phyloP scores from a whole-genome alignment of 2,888 invertebrate genomes.

The Oscheius sp. region DNA sequence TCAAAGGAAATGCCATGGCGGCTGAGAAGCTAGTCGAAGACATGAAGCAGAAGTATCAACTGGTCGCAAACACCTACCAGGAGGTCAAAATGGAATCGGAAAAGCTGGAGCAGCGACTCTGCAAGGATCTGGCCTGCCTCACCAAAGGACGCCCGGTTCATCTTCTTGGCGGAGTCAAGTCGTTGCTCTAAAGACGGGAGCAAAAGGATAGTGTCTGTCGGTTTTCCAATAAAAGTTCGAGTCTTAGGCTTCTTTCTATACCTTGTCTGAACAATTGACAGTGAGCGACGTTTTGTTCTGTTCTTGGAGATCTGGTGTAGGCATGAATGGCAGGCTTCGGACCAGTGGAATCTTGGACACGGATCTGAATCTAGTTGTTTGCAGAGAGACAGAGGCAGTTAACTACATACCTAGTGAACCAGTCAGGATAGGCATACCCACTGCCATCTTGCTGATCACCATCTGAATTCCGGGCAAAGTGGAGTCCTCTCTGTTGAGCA shows the following conservation, averaged over 20 bases:
- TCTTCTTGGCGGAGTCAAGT: constrained; percentile 8
- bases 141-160: constrained; percentile 15
- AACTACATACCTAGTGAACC: constrained; percentile 14
- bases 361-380: not conserved
- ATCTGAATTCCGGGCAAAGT: not conserved
- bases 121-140: constrained; percentile 5
- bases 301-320: constrained; percentile 9
- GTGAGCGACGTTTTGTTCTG: constrained; percentile 17
- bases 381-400: not conserved
- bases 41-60: not conserved
- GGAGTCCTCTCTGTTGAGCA: constrained; percentile 57
- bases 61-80: not conserved
- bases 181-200: not conserved
- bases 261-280: constrained; percentile 12
- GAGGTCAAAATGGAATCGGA: constrained; percentile 4
- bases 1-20: not conserved
- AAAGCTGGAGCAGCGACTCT: constrained; percentile 7
- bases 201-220: not conserved
- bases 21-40: not conserved
- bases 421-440: constrained; percentile 43
- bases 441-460: not conserved
- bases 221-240: not conserved
- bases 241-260: not conserved
- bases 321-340: constrained; percentile 16
- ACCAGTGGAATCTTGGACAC: not conserved